phyloP scores from a whole-genome alignment of 53 echinoderm and acorn worm species.

The Crossaster papposus region DNA sequence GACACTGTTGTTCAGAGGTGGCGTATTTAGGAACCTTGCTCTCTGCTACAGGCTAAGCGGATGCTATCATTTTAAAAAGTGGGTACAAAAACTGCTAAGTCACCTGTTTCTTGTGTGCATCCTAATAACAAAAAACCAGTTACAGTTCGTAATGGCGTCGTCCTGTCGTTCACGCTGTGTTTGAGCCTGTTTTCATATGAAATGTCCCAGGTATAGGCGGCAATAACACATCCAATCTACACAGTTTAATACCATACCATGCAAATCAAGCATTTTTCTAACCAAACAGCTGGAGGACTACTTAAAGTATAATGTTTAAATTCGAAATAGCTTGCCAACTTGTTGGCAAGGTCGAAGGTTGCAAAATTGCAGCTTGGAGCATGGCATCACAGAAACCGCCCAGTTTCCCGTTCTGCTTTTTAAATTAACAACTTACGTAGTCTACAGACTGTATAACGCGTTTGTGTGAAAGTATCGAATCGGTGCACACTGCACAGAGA shows the following conservation, averaged over 20 bases:
- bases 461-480: no score
- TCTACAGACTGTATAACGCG: background rate
- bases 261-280: background rate
- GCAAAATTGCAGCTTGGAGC: background rate
- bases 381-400: background rate
- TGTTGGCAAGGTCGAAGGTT: background rate
- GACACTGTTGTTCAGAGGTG: background rate
- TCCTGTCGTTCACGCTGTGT: background rate
- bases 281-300: background rate
- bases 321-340: background rate
- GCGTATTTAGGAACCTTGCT: background rate
- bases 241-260: no score
- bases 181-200: no score
- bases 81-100: constrained; percentile 11
- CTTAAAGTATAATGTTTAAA: background rate
- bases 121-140: background rate
- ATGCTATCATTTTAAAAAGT: background rate
- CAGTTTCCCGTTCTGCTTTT: background rate
- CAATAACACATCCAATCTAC: no score
- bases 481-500: no score
- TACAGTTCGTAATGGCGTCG: constrained; percentile 28
- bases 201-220: no score
- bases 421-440: background rate
- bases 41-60: background rate
- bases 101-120: background rate